These are phyloP conservation scores for Recurvirostra avosetta DNA, from an alignment of 2,113 vertebrate genomes.

Conservation along the genomic window DNA sequence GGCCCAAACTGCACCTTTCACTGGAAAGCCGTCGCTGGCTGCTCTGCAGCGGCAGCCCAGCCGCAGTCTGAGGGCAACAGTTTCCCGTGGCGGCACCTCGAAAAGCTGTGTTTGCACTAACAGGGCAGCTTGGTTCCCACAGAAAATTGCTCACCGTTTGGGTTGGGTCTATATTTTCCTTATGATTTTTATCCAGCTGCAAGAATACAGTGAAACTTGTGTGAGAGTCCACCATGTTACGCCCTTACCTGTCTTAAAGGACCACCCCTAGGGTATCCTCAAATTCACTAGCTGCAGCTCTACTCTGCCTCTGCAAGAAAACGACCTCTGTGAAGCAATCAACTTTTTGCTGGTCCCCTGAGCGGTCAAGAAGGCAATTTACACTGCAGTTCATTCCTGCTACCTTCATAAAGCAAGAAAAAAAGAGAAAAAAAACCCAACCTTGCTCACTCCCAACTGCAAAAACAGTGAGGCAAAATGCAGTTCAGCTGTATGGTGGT, in stretches of 20 bases:
- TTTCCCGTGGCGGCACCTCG: not conserved
- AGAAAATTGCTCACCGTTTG: not conserved
- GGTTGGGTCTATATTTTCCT: not conserved
- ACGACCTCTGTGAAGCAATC: not conserved
- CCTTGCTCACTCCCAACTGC: not conserved
- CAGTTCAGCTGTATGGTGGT: not conserved
- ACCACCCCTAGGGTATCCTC: not conserved
- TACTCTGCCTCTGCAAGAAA: not conserved
- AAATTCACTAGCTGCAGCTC: conserved; percentile 8
- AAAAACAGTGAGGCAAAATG: not conserved
- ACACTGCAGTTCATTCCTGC: not conserved
- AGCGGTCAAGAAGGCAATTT: not conserved
- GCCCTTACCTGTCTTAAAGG: not conserved
- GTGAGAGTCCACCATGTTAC: fast-evolving
- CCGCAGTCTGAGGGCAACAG: fast-evolving
- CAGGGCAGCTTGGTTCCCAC: not conserved
- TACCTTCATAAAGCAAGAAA: not conserved
- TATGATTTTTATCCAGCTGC: not conserved
- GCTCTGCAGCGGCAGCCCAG: not conserved
- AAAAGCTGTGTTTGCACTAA: not conserved
- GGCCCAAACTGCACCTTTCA: not conserved
- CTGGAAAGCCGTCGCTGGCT: not conserved
- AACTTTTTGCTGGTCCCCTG: conserved; percentile 34
- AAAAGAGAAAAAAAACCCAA: fast-evolving
- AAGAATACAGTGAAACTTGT: not conserved